A percentile compares a stretch with the other conserved stretches of the same genome.
These are phyloP conservation scores for Anodontia alba DNA, from an alignment of 2,888 invertebrate genomes.

Conservation along the genomic window DNA sequence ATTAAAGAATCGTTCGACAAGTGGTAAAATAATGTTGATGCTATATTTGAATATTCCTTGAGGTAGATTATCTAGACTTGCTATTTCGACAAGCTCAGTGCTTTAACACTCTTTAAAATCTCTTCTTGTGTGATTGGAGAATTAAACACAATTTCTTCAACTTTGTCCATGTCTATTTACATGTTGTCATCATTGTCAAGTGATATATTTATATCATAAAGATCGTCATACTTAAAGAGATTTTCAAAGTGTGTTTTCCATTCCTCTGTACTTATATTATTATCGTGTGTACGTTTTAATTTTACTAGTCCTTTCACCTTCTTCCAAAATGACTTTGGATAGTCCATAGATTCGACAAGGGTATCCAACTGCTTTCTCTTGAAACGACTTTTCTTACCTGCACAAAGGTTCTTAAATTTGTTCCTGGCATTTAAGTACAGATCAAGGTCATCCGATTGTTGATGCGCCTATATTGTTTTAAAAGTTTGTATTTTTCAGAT, in stretches of 20 bases:
- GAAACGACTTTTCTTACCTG: neutral
- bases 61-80: constrained; percentile 4
- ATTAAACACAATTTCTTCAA: constrained; percentile 9
- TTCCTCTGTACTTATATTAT: neutral
- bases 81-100: neutral
- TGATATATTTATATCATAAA: neutral
- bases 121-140: neutral
- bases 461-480: neutral
- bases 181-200: neutral
- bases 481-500: neutral
- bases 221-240: neutral
- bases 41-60: neutral
- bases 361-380: neutral
- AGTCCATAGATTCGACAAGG: neutral
- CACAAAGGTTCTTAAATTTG: neutral
- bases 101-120: neutral
- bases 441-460: neutral
- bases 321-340: constrained; percentile 1
- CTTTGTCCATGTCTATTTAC: neutral
- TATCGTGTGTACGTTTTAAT: neutral
- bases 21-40: neutral
- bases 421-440: neutral
- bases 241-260: constrained; percentile 5
- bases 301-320: neutral
- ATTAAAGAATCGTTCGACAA: neutral